These are phyloP conservation scores for Mesocentrotus franciscanus DNA, from an alignment of 53 echinoderm and acorn worm genomes.

Conservation along the genomic window DNA sequence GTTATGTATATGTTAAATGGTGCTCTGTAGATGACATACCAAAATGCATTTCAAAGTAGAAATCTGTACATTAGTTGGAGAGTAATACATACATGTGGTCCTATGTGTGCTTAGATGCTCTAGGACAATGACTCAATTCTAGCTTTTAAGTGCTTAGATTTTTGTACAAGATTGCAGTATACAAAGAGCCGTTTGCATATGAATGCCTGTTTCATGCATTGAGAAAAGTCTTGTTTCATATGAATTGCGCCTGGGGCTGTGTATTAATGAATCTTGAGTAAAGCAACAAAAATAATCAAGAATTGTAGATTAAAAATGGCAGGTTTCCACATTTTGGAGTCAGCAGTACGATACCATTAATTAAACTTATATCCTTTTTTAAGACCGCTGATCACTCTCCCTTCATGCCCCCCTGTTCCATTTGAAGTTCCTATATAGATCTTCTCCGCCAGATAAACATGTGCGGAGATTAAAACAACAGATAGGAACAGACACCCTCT, in stretches of 20 bases:
- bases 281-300: background rate
- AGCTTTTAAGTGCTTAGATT: background rate
- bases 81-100: background rate
- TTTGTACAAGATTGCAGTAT: background rate
- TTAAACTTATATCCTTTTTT: background rate
- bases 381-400: background rate
- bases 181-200: background rate
- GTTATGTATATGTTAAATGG: too few relatives aligned
- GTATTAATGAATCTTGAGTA: background rate
- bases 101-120: background rate
- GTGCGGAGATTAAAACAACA: constrained; percentile 13
- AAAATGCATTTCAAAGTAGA: too few relatives aligned
- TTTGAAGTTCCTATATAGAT: background rate
- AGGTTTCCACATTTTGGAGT: background rate
- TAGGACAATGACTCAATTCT: background rate
- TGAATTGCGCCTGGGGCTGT: background rate
- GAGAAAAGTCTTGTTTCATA: background rate
- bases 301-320: background rate
- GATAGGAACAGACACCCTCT: constrained; percentile 4
- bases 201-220: background rate
- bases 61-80: too few relatives aligned
- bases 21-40: too few relatives aligned
- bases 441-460: constrained; percentile 16
- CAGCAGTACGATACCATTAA: background rate
- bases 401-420: background rate